Conservation (phyloP, 2,888 invertebrate species). For the Cheilosia vernalis region DNA sequence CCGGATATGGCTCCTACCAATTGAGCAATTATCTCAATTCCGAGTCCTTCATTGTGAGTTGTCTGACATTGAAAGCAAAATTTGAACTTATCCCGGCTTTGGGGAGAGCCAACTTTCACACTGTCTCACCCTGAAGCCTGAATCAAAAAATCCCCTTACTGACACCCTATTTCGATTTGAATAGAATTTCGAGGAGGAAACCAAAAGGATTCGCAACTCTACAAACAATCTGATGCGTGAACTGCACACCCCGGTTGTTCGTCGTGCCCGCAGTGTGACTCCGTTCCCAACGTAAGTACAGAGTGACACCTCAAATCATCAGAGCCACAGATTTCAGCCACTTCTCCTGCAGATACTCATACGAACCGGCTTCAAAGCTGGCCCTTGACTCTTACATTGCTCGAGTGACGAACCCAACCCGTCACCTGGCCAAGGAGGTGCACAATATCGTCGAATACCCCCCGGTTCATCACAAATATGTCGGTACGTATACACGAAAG, state of each 20-base stretch:
- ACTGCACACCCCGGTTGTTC: constrained; percentile 90
- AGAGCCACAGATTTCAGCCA: not conserved
- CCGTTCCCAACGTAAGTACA: constrained; percentile 82
- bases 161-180: constrained; percentile 75
- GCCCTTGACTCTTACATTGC: constrained; percentile 89
- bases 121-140: not conserved
- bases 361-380: constrained; percentile 83
- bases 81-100: constrained; percentile 1
- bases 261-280: constrained; percentile 86
- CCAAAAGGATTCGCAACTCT: constrained; percentile 91
- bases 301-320: not conserved
- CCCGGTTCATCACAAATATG: constrained; percentile 88
- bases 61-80: constrained; percentile 41
- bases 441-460: constrained; percentile 87
- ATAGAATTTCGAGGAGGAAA: constrained; percentile 93
- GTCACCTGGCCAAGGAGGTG: constrained; percentile 86
- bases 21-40: constrained; percentile 92
- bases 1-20: constrained; percentile 86
- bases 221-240: constrained; percentile 89
- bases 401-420: constrained; percentile 87
- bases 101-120: not conserved
- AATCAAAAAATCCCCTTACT: not conserved
- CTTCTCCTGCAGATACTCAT: constrained; percentile 76
- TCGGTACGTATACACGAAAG: constrained; percentile 85
- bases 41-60: constrained; percentile 88